Percentiles rank a stretch among this genome's conserved stretches.
phyloP scores from a whole-genome alignment of 2,797 vertebrate genomes.

The Gorsachius magnificus region DNA sequence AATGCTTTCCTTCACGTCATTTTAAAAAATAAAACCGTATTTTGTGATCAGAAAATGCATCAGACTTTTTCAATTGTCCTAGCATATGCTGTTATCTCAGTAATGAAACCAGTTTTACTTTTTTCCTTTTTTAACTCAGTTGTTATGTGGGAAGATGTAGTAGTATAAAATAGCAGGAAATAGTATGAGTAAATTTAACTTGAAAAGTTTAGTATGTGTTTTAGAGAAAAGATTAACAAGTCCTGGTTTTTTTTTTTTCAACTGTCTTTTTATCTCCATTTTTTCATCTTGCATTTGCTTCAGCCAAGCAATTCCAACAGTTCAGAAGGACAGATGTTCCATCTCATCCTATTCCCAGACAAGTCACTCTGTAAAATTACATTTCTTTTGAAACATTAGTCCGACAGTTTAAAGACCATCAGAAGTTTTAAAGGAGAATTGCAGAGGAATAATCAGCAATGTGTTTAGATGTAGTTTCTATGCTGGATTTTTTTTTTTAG shows the following conservation, averaged over 20 bases:
- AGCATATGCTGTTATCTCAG: slow-evolving; percentile 48
- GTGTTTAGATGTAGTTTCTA: neutral
- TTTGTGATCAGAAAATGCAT: slow-evolving; percentile 32
- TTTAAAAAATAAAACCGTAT: neutral
- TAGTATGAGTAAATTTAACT: slow-evolving; percentile 50
- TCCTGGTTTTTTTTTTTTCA: slow-evolving; percentile 29
- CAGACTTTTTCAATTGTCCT: slow-evolving; percentile 47
- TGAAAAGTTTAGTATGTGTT: slow-evolving; percentile 15
- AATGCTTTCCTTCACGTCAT: neutral
- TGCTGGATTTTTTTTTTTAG: neutral
- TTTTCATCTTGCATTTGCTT: slow-evolving; percentile 42
- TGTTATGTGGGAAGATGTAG: slow-evolving; percentile 62
- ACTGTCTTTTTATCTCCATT: slow-evolving; percentile 43
- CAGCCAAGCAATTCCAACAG: slow-evolving; percentile 20
- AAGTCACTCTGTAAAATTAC: slow-evolving; percentile 60
- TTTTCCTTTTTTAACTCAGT: slow-evolving; percentile 61
- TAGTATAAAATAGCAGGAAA: slow-evolving; percentile 50
- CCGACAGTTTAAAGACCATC: slow-evolving; percentile 45
- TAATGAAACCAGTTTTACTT: slow-evolving; percentile 44
- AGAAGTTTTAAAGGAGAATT: slow-evolving; percentile 45
- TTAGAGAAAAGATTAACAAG: slow-evolving; percentile 43
- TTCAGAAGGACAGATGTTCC: slow-evolving; percentile 49
- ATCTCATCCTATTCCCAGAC: slow-evolving; percentile 55
- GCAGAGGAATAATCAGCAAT: slow-evolving; percentile 15
- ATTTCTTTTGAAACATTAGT: slow-evolving; percentile 53